Percentiles rank a stretch among this genome's conserved stretches.
Conservation (phyloP, 2,888 invertebrate species). For the Rhabditoides inermis region DNA sequence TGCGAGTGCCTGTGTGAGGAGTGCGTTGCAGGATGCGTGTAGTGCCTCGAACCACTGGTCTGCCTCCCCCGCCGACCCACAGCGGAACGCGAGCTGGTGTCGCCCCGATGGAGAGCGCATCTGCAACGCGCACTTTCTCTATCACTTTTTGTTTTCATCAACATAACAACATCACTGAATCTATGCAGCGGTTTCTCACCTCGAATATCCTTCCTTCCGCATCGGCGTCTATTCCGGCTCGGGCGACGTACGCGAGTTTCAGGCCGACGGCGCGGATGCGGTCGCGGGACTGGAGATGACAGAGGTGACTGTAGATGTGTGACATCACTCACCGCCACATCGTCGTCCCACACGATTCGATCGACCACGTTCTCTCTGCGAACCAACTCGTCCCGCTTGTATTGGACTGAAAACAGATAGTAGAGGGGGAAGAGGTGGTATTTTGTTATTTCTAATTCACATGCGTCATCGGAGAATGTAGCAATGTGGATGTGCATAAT, state of each 20-base stretch:
- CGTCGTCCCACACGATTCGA: constrained; percentile 77
- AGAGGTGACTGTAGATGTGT: too few relatives aligned
- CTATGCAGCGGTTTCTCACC: constrained; percentile 8
- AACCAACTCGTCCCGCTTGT: constrained; percentile 89
- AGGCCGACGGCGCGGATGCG: constrained; percentile 36
- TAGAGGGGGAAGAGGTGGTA: too few relatives aligned
- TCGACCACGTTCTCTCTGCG: constrained; percentile 88
- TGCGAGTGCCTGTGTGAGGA: constrained; percentile 62
- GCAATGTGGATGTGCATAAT: too few relatives aligned
- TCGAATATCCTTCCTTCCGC: constrained; percentile 39
- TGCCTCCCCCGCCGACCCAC: constrained; percentile 51
- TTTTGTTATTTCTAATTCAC: too few relatives aligned
- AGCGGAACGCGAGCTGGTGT: constrained; percentile 37
- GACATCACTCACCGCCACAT: too few relatives aligned
- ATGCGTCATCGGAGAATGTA: too few relatives aligned
- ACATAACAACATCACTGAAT: too few relatives aligned
- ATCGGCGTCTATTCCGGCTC: constrained; percentile 41
- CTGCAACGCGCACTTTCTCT: too few relatives aligned
- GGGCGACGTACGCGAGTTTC: constrained; percentile 38
- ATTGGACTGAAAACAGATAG: constrained; percentile 72
- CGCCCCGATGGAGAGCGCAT: constrained; percentile 45
- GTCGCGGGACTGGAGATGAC: too few relatives aligned
- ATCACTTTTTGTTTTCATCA: too few relatives aligned
- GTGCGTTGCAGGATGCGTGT: constrained; percentile 74
- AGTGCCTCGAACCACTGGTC: constrained; percentile 74